These are phyloP conservation scores for Penaeus indicus DNA, from an alignment of 1,140 invertebrate genomes.

Conservation along the genomic window DNA sequence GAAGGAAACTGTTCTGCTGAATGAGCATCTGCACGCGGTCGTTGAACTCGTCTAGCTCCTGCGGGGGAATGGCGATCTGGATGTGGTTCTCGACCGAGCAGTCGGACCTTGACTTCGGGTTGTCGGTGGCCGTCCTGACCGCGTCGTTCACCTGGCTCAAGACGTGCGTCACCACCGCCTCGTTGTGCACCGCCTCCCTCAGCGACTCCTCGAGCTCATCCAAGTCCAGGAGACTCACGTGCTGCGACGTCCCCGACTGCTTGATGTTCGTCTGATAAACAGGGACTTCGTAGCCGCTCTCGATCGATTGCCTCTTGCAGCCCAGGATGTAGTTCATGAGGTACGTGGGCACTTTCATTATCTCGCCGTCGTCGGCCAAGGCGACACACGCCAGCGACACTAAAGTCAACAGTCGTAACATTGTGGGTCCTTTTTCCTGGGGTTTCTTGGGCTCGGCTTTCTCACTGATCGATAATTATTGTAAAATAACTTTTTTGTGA, in stretches of 20 bases:
- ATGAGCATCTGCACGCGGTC: conserved; percentile 28
- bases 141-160: conserved; percentile 39
- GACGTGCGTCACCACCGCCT: conserved; percentile 30
- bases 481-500: too few relatives aligned
- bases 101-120: background rate
- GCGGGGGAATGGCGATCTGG: conserved; percentile 41
- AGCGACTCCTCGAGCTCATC: conserved; percentile 46
- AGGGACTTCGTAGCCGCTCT: conserved; percentile 14
- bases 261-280: conserved; percentile 35
- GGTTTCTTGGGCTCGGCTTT: too few relatives aligned
- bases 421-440: too few relatives aligned
- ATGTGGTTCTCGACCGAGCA: conserved; percentile 52
- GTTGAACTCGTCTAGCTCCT: conserved; percentile 39
- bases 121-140: background rate
- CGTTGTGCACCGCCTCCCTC: conserved; percentile 26
- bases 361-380: conserved; percentile 25
- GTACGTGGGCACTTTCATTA: conserved; percentile 29
- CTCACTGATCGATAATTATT: too few relatives aligned
- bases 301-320: background rate
- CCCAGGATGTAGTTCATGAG: conserved; percentile 42
- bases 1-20: conserved; percentile 28
- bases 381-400: background rate
- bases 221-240: conserved; percentile 41
- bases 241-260: conserved; percentile 22
- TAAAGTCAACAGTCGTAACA: conserved; percentile 12